phyloP scores from a whole-genome alignment of 2,888 invertebrate species.

The Unio pictorum region DNA sequence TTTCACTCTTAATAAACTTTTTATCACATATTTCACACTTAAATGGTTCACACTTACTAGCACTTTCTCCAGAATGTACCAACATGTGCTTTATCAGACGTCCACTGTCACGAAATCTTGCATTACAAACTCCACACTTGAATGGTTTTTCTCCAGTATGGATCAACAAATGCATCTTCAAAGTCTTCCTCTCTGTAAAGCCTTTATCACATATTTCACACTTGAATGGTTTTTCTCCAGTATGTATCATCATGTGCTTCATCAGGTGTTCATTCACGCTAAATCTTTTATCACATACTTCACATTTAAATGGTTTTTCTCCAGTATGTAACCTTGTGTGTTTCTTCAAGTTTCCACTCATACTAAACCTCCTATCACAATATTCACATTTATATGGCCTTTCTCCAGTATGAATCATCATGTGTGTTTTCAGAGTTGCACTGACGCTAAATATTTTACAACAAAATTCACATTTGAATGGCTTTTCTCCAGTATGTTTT shows the following conservation, averaged over 20 bases:
- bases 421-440: neutral
- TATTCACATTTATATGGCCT: neutral
- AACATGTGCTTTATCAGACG: too few relatives aligned
- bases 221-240: neutral
- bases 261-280: neutral
- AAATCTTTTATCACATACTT: neutral
- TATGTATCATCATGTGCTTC: slow-evolving; percentile 1
- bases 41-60: too few relatives aligned
- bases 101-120: too few relatives aligned
- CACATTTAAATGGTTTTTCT: slow-evolving; percentile 1
- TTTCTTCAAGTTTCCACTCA: neutral
- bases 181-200: neutral
- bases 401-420: neutral
- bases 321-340: neutral
- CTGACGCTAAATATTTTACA: neutral
- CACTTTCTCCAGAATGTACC: too few relatives aligned
- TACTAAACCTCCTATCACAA: neutral
- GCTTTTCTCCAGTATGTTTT: neutral
- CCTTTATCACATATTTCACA: neutral
- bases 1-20: too few relatives aligned
- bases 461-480: neutral
- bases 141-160: neutral
- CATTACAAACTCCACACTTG: too few relatives aligned
- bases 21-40: too few relatives aligned
- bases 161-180: neutral